Evolutionary conservation across 2,888 invertebrate species (phyloP).

Genomic region (Penaeus monodon): DNA sequence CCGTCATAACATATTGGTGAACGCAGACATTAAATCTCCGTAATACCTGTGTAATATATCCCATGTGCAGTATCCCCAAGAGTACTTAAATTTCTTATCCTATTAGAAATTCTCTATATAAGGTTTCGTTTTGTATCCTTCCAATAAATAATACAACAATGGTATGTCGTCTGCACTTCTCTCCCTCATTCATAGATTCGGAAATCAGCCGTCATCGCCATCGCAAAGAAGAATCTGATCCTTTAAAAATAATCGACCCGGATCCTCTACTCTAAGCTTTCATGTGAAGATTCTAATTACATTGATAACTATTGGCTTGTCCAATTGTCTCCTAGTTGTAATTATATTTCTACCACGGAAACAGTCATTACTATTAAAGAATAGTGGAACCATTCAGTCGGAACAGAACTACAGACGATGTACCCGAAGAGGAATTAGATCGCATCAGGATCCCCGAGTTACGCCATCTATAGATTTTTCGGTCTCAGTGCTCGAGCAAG

Average conservation of each 20-base stretch:
- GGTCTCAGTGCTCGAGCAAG: background rate
- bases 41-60: too few species aligned
- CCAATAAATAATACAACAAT: slow-evolving; percentile 26
- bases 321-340: too few species aligned
- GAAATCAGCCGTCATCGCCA: background rate
- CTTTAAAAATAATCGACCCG: background rate
- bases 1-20: too few species aligned
- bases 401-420: background rate
- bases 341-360: too few species aligned
- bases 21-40: too few species aligned
- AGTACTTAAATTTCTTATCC: too few species aligned
- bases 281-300: background rate
- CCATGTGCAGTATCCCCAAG: too few species aligned
- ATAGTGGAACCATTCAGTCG: background rate
- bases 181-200: slow-evolving; percentile 25
- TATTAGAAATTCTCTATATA: too few species aligned
- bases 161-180: slow-evolving; percentile 58
- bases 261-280: background rate
- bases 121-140: too few species aligned
- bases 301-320: too few species aligned
- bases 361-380: too few species aligned
- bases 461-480: slow-evolving; percentile 45
- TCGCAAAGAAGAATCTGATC: slow-evolving; percentile 6
- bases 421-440: background rate
- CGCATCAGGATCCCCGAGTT: too few species aligned